These are phyloP conservation scores for Pecten maximus DNA, from an alignment of 2,888 invertebrate genomes.

Conservation along the genomic window DNA sequence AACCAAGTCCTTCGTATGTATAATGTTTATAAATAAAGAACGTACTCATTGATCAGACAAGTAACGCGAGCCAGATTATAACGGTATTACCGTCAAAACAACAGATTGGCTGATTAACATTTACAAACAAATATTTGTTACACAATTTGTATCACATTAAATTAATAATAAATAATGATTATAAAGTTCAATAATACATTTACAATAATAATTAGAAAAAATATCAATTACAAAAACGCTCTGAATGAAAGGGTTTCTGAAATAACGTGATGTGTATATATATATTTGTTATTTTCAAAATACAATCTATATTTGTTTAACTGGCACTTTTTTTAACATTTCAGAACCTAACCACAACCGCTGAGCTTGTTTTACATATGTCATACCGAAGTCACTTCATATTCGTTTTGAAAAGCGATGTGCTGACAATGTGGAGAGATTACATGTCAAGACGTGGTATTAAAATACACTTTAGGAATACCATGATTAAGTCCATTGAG, in stretches of 20 bases:
- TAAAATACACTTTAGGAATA: not conserved
- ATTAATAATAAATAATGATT: not conserved
- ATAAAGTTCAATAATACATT: not conserved
- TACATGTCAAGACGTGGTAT: not conserved
- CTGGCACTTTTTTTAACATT: too few species aligned
- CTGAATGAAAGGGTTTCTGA: too few species aligned
- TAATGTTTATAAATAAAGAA: conserved; percentile 32
- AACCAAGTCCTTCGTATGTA: not conserved
- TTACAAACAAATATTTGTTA: not conserved
- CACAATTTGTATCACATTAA: not conserved
- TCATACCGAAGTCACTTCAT: too few species aligned
- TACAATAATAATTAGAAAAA: not conserved
- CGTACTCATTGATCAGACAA: not conserved
- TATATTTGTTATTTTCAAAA: too few species aligned
- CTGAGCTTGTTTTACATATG: too few species aligned
- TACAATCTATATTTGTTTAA: too few species aligned
- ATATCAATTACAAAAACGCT: too few species aligned
- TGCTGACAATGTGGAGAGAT: too few species aligned
- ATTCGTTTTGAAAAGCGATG: too few species aligned
- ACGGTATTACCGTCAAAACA: not conserved
- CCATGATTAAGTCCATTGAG: not conserved
- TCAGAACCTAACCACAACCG: too few species aligned
- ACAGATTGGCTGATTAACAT: not conserved
- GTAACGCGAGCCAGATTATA: not conserved
- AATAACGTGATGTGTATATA: too few species aligned